phyloP scores from a whole-genome alignment of 1,140 invertebrate species.

The Globodera ellingtonae region DNA sequence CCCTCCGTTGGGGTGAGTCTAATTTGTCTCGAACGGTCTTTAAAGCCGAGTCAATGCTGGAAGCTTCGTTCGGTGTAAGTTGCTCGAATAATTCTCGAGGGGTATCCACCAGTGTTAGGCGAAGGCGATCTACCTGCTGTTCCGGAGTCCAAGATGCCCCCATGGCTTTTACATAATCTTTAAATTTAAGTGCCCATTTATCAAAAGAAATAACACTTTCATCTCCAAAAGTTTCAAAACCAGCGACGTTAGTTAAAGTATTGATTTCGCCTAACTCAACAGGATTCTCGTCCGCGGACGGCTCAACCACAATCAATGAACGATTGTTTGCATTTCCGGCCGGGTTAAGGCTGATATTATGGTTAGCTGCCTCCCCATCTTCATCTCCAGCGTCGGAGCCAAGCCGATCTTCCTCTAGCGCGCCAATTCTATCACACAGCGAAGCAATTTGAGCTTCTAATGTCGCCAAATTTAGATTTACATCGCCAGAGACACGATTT shows the following conservation, averaged over 20 bases:
- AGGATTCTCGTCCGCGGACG: no score
- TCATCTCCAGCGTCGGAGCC: not conserved
- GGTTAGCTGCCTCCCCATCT: not conserved
- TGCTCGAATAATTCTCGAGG: slow-evolving; percentile 4
- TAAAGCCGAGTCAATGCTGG: not conserved
- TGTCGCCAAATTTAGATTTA: not conserved
- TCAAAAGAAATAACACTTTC: slow-evolving; percentile 10
- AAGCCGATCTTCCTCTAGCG: not conserved
- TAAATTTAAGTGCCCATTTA: slow-evolving; percentile 14
- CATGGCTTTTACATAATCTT: not conserved
- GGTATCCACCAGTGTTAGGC: not conserved
- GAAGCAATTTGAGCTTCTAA: slow-evolving; percentile 13
- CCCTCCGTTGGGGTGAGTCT: not conserved
- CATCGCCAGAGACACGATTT: slow-evolving; percentile 3
- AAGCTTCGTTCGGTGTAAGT: not conserved
- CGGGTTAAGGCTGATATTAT: no score
- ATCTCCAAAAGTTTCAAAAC: not conserved
- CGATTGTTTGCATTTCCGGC: no score
- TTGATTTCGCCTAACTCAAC: no score
- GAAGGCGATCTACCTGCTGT: not conserved
- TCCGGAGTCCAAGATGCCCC: not conserved
- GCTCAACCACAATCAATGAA: no score
- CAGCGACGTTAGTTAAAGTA: not conserved
- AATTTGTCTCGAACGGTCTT: not conserved
- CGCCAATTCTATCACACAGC: not conserved